A percentile compares a stretch with the other conserved stretches of the same genome.
These are phyloP conservation scores for Desmodus rotundus DNA, from an alignment of 2,113 vertebrate species.

Conservation along the genomic window DNA sequence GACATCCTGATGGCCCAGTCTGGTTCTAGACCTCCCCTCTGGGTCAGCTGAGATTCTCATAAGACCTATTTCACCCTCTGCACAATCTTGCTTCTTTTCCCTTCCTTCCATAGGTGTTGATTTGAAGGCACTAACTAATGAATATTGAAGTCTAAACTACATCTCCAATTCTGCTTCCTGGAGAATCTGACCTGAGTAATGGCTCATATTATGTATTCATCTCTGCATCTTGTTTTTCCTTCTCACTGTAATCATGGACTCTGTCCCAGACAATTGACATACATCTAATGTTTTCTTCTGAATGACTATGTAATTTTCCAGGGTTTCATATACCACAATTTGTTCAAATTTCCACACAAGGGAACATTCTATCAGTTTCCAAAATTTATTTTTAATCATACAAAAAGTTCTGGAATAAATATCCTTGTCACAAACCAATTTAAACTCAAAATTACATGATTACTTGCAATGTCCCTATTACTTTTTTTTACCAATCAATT, in stretches of 20 bases:
- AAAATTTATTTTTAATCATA: constrained; percentile 58
- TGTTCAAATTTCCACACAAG: constrained; percentile 28
- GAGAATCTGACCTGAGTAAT: neutral
- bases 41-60: neutral
- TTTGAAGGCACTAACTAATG: neutral
- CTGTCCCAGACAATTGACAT: constrained; percentile 21
- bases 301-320: constrained; percentile 33
- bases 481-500: neutral
- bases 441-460: constrained; percentile 25
- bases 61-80: neutral
- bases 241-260: neutral
- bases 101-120: neutral
- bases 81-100: neutral
- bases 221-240: neutral
- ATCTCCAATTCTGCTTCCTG: neutral
- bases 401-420: constrained; percentile 44
- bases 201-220: neutral
- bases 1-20: neutral
- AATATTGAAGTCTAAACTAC: neutral
- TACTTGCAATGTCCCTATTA: neutral
- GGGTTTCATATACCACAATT: constrained; percentile 19
- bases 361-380: constrained; percentile 37
- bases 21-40: neutral
- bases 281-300: constrained; percentile 31
- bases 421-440: neutral